Evolutionary conservation across 2,888 invertebrate genomes (phyloP), one percentile per base, ranked within the genome.

Genomic region (Trissolcus brochymenae): DNA sequence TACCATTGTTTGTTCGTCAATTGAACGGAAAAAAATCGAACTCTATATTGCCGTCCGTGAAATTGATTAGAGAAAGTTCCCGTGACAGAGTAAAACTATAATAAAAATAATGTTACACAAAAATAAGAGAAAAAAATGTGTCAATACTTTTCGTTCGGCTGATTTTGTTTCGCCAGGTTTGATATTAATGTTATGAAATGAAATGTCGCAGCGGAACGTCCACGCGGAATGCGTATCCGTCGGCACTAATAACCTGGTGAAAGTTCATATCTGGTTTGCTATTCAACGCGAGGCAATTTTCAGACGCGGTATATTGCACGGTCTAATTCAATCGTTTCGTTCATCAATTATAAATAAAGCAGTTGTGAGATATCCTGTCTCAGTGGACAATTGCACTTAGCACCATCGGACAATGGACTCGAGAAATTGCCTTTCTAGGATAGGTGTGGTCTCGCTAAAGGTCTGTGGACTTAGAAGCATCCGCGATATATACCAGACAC

Each of bases 261-360:
- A 86, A 86, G 85, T 85, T 84, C 76, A 82, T 79, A 80, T 82
- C 81, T 66, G 60, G 40, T 60, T 81, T 80, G 64, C 73, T 61
- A 35, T 29, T 49, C 76, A 62, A 64, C 70, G 77, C 76, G 65
- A 77, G 68, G 73, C 73, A 73, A 65, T 73, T 67, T 35, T 57
- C 62, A 51, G 72, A 57, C 46, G 64, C 61, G 65, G 71, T 67
- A 54, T 54, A 41, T 71, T 80, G 73, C 73, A 56, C 60, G 35
- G 72, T 68, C 67, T 72, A 77, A 77, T 64, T 67, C 68, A 55
- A 74, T 60, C 59, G 73, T 56, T 35, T 50, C 74, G 68, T 81
- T 76, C 66, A 67, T 76, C 73, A 72, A 68, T 68, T 71, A 71
- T 51, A 56, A 25, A 35, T 13, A 7, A 17, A 70, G 46, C 54